These are phyloP conservation scores for Gymnoscopelus microlampas DNA, from an alignment of 2,797 vertebrate species.

Conservation along the genomic window DNA sequence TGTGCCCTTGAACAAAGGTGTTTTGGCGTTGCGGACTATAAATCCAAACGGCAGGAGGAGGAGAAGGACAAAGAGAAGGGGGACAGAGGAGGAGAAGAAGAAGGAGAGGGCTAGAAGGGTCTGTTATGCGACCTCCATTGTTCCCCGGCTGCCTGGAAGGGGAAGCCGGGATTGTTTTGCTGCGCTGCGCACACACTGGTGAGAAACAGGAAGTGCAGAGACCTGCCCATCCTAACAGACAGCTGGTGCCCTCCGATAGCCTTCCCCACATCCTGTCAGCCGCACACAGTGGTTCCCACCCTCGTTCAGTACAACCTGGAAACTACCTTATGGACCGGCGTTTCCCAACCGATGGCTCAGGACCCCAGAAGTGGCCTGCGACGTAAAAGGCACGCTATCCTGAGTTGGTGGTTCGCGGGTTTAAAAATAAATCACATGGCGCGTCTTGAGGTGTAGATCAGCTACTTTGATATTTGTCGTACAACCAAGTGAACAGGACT, in stretches of 20 bases:
- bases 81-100: constrained; percentile 9
- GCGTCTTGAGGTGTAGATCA: too few relatives aligned
- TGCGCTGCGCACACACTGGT: constrained; percentile 50
- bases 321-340: constrained; percentile 19
- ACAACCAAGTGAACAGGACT: too few relatives aligned
- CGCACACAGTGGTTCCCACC: constrained; percentile 66
- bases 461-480: too few relatives aligned
- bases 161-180: constrained; percentile 74
- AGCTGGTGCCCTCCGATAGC: constrained; percentile 79
- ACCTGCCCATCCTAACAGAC: constrained; percentile 77
- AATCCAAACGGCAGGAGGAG: background rate
- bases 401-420: too few relatives aligned
- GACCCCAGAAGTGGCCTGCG: too few relatives aligned
- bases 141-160: constrained; percentile 61
- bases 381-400: too few relatives aligned
- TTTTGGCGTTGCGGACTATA: too few relatives aligned
- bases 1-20: too few relatives aligned
- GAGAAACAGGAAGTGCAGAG: constrained; percentile 76
- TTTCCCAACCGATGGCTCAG: constrained; percentile 12
- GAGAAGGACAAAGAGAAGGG: background rate
- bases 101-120: constrained; percentile 37
- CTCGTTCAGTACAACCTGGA: constrained; percentile 49
- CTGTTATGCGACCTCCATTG: constrained; percentile 64
- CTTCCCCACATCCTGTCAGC: constrained; percentile 70
- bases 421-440: too few relatives aligned